Conservation (phyloP, 1,140 invertebrate species). For the Panagrolaimus sp. region DNA sequence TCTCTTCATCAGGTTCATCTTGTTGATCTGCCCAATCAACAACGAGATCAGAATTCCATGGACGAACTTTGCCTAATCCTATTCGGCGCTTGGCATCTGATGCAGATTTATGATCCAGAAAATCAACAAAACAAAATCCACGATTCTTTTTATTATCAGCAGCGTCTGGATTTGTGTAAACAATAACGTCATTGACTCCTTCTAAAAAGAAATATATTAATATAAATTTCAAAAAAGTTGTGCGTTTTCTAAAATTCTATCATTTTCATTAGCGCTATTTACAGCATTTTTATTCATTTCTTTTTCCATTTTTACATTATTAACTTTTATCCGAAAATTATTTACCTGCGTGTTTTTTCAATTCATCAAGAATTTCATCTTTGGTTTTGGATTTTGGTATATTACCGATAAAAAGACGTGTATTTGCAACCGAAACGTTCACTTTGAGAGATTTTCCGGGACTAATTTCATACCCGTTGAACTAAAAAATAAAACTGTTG, state of each 20-base stretch:
- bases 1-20: slow-evolving; percentile 95
- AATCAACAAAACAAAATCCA: slow-evolving; percentile 99
- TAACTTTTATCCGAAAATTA: too few species aligned
- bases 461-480: slow-evolving; percentile 98
- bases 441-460: slow-evolving; percentile 98
- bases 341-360: slow-evolving; percentile 95
- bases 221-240: slow-evolving; percentile 52
- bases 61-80: slow-evolving; percentile 64
- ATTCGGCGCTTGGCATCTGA: slow-evolving; percentile 91
- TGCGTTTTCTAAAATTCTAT: too few species aligned
- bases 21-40: slow-evolving; percentile 99
- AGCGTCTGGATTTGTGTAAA: slow-evolving; percentile 97
- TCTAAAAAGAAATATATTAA: slow-evolving; percentile 30
- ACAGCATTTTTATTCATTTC: too few species aligned
- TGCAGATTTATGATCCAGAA: slow-evolving; percentile 96
- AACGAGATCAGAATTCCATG: slow-evolving; percentile 98
- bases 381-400: slow-evolving; percentile 99
- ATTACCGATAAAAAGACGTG: slow-evolving; percentile 98
- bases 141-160: slow-evolving; percentile 87
- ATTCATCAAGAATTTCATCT: slow-evolving; percentile 98
- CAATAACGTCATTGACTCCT: slow-evolving; percentile 93
- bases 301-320: too few species aligned
- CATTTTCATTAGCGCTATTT: too few species aligned
- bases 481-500: slow-evolving; percentile 69
- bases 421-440: slow-evolving; percentile 99